These are phyloP conservation scores for Lordiphosa andalusiaca DNA, from an alignment of 2,888 invertebrate species.

Conservation along the genomic window DNA sequence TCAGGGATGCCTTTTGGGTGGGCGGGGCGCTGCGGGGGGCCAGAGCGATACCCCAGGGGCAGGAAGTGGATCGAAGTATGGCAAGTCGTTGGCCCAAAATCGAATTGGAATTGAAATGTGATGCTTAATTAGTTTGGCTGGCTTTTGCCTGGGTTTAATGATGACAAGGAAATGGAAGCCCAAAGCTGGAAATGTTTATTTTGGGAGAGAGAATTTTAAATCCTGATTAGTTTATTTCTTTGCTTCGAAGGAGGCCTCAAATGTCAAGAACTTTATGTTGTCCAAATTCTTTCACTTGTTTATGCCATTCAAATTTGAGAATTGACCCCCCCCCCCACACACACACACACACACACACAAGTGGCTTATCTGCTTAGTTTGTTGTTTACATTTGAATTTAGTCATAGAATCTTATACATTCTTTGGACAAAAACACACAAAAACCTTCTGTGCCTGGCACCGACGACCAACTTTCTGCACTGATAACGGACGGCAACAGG, in stretches of 20 bases:
- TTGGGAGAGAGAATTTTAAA: background rate
- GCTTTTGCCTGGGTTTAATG: slow-evolving; percentile 10
- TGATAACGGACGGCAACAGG: slow-evolving; percentile 65
- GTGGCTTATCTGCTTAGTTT: too few species aligned
- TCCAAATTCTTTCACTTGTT: too few species aligned
- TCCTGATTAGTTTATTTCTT: too few species aligned
- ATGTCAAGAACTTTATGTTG: too few species aligned
- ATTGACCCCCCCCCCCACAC: too few species aligned
- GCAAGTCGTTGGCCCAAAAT: slow-evolving; percentile 9
- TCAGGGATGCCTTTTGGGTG: slow-evolving; percentile 17
- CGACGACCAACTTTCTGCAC: slow-evolving; percentile 34
- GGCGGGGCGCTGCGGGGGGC: too few species aligned
- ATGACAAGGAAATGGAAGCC: slow-evolving; percentile 39
- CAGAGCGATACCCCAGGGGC: background rate
- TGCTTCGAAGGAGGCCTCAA: too few species aligned
- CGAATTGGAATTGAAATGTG: slow-evolving; percentile 66
- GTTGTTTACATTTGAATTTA: too few species aligned
- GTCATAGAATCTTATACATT: background rate
- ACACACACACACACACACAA: too few species aligned
- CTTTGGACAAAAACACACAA: slow-evolving; percentile 22
- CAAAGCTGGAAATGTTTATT: slow-evolving; percentile 35
- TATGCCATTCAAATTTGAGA: too few species aligned
- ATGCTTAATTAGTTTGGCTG: slow-evolving; percentile 70
- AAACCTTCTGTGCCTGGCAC: slow-evolving; percentile 23
- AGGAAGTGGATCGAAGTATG: background rate